Base-by-base conservation (phyloP, 2,888 invertebrate species). In the Ametastegia equiseti region DNA sequence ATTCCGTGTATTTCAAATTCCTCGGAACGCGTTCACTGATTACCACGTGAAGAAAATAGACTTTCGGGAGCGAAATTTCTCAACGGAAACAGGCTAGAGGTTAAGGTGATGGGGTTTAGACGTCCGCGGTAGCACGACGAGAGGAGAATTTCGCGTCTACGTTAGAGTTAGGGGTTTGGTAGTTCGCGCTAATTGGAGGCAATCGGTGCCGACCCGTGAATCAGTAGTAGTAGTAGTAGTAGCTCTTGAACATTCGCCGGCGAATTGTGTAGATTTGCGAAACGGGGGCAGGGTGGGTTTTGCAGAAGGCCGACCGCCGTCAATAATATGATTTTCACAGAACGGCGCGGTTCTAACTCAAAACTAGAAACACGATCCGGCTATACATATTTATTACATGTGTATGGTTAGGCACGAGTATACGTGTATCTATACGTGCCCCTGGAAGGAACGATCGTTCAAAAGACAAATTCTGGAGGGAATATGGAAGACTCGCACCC, bases 401-500 rank as follows among this genome's bases (percentile, higher is more conserved):
- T n/a, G n/a, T n/a, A n/a, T n/a, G n/a, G n/a, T n/a, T 9, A 5
- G 27, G 63, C 30, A 63, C 1, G 1, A 7, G 5, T 23, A 5
- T 57, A 23, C 15, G 57, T 23, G 15, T 57, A 27, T 19, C 7
- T 27, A 63, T 63, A 63, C n/a, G 27, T 36, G 60, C 63, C 9
- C 30, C 13, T 13, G 13, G 30, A 39, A 23, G 3, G 57, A 77
- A 77, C 39, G 57, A 77, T 77, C 57, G n/a, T n/a, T 80, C 60
- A 54, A 69, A 86, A 87, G 82, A 84, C 84, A 85, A 87, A 87
- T 87, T 85, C 84, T 82, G 81, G 82, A 80, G 36, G 50, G 42
- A 42, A 9, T 23, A 30, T 50, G 27, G 45, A 45, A 30, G 36
- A 54, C 54, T 36, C 45, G 2, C 15, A 13, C 6, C 71, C 36